phyloP scores from a whole-genome alignment of 2,888 invertebrate genomes.

The Cabera pusaria region DNA sequence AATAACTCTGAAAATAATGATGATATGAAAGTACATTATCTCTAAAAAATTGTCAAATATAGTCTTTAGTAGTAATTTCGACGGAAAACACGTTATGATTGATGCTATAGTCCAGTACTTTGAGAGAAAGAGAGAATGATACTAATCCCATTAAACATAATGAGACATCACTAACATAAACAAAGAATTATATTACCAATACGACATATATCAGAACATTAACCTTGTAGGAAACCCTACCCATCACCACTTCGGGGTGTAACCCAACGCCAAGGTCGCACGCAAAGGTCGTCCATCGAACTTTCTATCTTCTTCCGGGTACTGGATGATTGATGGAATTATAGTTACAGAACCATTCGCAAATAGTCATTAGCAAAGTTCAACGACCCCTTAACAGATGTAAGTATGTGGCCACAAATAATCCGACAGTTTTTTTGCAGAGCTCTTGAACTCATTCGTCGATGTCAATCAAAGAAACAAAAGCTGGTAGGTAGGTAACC shows the following conservation, averaged over 20 bases:
- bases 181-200: slow-evolving; percentile 9
- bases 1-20: no score
- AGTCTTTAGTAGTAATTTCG: no score
- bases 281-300: slow-evolving; percentile 64
- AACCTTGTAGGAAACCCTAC: slow-evolving; percentile 29
- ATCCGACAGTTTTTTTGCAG: no score
- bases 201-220: slow-evolving; percentile 14
- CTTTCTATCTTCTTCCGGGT: slow-evolving; percentile 59
- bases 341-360: slow-evolving; percentile 35
- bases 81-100: no score
- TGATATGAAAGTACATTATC: no score
- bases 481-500: slow-evolving; percentile 4
- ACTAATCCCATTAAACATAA: no score
- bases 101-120: no score
- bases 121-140: no score
- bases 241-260: slow-evolving; percentile 29
- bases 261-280: slow-evolving; percentile 58
- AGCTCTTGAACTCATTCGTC: slow-evolving; percentile 4
- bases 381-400: no score
- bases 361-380: slow-evolving; percentile 45
- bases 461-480: slow-evolving; percentile 6
- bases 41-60: no score
- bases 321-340: slow-evolving; percentile 59
- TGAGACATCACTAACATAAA: not conserved
- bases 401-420: no score